A percentile compares a stretch with the other conserved stretches of the same genome.
These are phyloP conservation scores for Cephus pygmeus DNA, from an alignment of 2,888 invertebrate species.

Conservation along the genomic window DNA sequence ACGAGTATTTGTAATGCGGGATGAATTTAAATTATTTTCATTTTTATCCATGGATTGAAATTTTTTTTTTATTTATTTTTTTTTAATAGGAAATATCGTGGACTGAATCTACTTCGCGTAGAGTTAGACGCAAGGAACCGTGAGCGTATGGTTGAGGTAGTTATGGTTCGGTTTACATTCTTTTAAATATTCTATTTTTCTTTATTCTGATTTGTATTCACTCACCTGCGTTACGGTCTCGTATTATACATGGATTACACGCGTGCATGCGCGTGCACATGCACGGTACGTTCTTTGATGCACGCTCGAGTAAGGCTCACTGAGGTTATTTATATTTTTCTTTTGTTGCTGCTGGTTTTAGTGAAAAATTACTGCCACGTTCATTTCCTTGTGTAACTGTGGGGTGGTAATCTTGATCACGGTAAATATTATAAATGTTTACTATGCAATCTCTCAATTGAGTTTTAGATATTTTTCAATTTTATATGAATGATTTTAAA, in stretches of 20 bases:
- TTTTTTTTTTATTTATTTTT: background rate
- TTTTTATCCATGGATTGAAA: background rate
- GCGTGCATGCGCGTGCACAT: slow-evolving; percentile 27
- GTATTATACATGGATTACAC: slow-evolving; percentile 3
- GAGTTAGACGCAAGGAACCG: background rate
- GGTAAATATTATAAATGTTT: background rate
- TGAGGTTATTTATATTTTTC: background rate
- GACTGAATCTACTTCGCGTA: background rate
- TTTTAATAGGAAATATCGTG: background rate
- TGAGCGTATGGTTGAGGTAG: background rate
- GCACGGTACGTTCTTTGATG: slow-evolving; percentile 9
- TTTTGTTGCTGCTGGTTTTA: background rate
- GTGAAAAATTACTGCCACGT: background rate
- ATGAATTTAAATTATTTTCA: background rate
- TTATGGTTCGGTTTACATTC: slow-evolving; percentile 21
- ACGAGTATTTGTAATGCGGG: background rate
- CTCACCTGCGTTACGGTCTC: slow-evolving; percentile 21
- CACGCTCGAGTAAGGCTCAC: background rate
- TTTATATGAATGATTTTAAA: background rate
- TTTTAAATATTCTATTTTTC: slow-evolving; percentile 32
- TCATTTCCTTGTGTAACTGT: background rate
- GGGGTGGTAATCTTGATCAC: background rate
- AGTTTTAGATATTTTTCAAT: background rate
- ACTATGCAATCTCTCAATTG: background rate
- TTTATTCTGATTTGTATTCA: slow-evolving; percentile 32